Evolutionary conservation across 2,888 invertebrate species (phyloP).

Genomic region (Bedellia somnulentella): DNA sequence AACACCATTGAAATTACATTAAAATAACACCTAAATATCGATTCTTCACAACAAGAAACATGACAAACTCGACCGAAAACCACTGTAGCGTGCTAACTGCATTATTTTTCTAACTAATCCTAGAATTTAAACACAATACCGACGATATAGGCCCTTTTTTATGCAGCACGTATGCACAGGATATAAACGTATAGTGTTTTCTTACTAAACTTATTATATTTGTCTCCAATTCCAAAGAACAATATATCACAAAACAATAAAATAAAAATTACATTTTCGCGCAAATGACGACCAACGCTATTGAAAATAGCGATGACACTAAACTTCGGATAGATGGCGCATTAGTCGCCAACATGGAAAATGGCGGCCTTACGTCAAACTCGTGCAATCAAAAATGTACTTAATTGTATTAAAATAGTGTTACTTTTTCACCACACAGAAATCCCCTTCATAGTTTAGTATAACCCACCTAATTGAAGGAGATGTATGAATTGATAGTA

Average conservation of each 20-base stretch:
- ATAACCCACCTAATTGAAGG: slow-evolving; percentile 5
- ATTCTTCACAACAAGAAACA: slow-evolving; percentile 45
- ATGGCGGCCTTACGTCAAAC: slow-evolving; percentile 47
- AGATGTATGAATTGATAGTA: slow-evolving; percentile 3
- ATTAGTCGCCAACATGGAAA: slow-evolving; percentile 43
- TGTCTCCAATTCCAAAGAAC: no score
- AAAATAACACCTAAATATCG: slow-evolving; percentile 61
- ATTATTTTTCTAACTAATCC: slow-evolving; percentile 42
- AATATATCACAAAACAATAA: slow-evolving; percentile 47
- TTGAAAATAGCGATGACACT: slow-evolving; percentile 48
- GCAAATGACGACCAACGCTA: slow-evolving; percentile 21
- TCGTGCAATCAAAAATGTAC: slow-evolving; percentile 15
- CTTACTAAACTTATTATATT: no score
- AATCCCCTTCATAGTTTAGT: neutral
- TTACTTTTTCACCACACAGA: neutral
- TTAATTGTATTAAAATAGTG: slow-evolving; percentile 11
- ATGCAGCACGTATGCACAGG: no score
- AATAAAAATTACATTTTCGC: slow-evolving; percentile 15
- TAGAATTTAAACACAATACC: no score
- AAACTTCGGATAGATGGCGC: slow-evolving; percentile 50
- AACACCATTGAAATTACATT: slow-evolving; percentile 56
- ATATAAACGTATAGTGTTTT: no score
- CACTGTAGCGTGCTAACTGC: slow-evolving; percentile 46
- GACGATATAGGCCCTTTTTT: no score
- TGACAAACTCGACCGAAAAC: slow-evolving; percentile 49